Percentiles rank a stretch among this genome's conserved stretches.
These are phyloP conservation scores for Chinchilla lanigera DNA, from an alignment of 2,113 vertebrate genomes.

Conservation along the genomic window DNA sequence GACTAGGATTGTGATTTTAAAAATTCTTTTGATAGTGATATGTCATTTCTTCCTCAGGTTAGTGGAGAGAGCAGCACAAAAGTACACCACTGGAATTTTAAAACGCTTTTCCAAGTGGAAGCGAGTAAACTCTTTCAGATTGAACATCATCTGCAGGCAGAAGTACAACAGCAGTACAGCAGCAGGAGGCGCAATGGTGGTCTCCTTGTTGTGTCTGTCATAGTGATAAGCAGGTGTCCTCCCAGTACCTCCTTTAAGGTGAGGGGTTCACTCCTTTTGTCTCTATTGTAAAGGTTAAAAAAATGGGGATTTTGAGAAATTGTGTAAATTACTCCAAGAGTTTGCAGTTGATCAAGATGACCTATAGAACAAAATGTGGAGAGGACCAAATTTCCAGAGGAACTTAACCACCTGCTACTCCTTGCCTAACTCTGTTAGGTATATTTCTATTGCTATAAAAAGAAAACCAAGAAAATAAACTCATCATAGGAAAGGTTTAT, in stretches of 20 bases:
- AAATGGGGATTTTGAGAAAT: not conserved
- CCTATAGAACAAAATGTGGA: not conserved
- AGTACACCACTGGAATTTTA: not conserved
- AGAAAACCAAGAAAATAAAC: not conserved
- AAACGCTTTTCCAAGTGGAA: not conserved
- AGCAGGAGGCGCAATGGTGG: too few species aligned
- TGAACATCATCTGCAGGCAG: not conserved
- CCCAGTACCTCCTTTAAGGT: not conserved
- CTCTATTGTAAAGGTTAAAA: not conserved
- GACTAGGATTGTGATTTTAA: not conserved
- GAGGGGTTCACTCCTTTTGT: not conserved
- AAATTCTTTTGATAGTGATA: not conserved
- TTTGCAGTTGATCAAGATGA: not conserved
- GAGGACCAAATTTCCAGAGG: not conserved
- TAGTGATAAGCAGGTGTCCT: not conserved
- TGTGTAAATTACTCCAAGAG: not conserved
- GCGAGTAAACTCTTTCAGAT: not conserved
- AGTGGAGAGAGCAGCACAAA: not conserved
- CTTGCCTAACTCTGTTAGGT: too few species aligned
- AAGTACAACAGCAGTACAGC: too few species aligned
- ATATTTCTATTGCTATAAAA: not conserved
- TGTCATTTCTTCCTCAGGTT: not conserved
- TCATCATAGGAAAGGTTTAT: not conserved
- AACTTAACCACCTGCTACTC: not conserved
- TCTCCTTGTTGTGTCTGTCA: not conserved